Evolutionary conservation across 2,888 invertebrate species (phyloP).

Genomic region (Criorhina ranunculi): DNA sequence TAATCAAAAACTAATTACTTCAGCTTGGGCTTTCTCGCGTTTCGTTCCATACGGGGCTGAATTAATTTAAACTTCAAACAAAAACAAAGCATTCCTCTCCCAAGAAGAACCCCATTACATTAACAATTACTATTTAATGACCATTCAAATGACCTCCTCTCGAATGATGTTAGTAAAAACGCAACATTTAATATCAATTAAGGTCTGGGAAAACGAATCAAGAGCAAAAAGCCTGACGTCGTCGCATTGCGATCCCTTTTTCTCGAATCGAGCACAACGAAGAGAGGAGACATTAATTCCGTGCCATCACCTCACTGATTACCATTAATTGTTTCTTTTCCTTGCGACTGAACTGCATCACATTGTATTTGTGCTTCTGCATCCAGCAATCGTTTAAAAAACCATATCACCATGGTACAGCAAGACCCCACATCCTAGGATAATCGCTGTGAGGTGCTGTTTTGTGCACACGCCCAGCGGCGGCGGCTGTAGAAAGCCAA

Average conservation of each 20-base stretch:
- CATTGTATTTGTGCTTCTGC: conserved; percentile 40
- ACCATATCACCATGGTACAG: conserved; percentile 32
- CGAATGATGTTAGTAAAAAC: conserved; percentile 39
- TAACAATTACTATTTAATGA: conserved; percentile 61
- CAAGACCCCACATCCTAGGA: conserved; percentile 58
- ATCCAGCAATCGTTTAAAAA: conserved; percentile 53
- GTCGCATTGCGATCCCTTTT: conserved; percentile 61
- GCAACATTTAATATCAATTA: conserved; percentile 75
- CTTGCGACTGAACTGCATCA: conserved; percentile 62
- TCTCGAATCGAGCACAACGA: conserved; percentile 65
- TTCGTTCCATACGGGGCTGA: conserved; percentile 26
- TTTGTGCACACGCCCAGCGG: conserved; percentile 30
- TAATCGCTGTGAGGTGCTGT: conserved; percentile 60
- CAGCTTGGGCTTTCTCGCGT: conserved; percentile 7
- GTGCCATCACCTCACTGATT: conserved; percentile 67
- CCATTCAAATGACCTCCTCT: conserved; percentile 54
- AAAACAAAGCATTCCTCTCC: conserved; percentile 42
- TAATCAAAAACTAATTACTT: conserved; percentile 27
- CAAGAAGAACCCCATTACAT: conserved; percentile 15
- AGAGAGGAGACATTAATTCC: conserved; percentile 62
- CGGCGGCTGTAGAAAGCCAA: conserved; percentile 59
- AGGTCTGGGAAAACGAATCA: conserved; percentile 71
- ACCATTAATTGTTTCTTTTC: conserved; percentile 68
- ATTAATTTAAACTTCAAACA: conserved; percentile 48
- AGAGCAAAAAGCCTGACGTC: conserved; percentile 54